Evolutionary conservation across 1,140 invertebrate genomes (phyloP), one percentile per base, ranked within the genome.

Genomic region (Planococcus citri): DNA sequence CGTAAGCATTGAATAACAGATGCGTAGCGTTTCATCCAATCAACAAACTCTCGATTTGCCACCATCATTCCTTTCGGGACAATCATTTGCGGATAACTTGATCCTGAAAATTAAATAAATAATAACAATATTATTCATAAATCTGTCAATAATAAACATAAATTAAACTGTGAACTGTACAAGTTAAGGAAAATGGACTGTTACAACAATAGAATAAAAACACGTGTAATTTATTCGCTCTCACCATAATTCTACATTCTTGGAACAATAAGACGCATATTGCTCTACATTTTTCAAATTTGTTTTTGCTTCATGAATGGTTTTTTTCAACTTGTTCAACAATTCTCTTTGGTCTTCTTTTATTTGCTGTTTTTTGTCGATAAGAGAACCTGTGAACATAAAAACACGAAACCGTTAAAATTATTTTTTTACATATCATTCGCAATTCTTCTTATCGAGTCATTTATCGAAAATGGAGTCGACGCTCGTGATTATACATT

Each of bases 1-100:
- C 60, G 60, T 64, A 64, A 25, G 22, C 20, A 64, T 27, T 64
- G 60, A 64, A 64, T 64, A 27, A 64, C 60, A 25, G 25, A 24
- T 17, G 24, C 60, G 25, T 64, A 64, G 10, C 25, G 21, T 25
- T 64, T 64, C 10, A 25, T 3, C 60, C 60, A 64, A 24, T 64
- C 60, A 27, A 6, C 25, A 25, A 64, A 64, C 10, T 27, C 25
- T 9, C 22, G 12, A 64, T 64, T 17, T 25, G 22, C 60, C 10
- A 64, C 60, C 17, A 64, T 4, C 3, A 64, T 64, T 17, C 41
- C 41, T 51, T 51, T 51, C 1, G 60, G 60, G 24, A 64, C 20
- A 24, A 64, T 64, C 60, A 21, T 64, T 64, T 25, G 3, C 60
- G 6, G 60, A 64, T 64, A 27, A 64, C 6, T 64, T 25, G 2